phyloP scores from a whole-genome alignment of 1,140 invertebrate species.

The Zophobas morio region DNA sequence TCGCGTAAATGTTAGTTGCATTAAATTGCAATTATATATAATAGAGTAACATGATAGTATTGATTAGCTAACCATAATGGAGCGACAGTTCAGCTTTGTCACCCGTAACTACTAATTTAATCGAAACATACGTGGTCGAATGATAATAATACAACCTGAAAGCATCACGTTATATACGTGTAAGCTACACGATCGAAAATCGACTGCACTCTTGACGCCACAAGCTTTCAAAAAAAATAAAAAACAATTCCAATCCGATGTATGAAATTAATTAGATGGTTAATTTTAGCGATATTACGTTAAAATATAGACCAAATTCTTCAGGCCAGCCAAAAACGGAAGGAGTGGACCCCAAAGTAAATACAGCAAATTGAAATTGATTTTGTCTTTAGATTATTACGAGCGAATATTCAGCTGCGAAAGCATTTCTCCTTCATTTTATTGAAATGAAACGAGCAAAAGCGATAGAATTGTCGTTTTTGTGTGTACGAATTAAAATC shows the following conservation, averaged over 20 bases:
- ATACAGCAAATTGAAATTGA: conserved; percentile 40
- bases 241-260: neutral
- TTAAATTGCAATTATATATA: too few species aligned
- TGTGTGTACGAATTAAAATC: conserved; percentile 4
- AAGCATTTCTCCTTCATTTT: conserved; percentile 14
- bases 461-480: conserved; percentile 5
- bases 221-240: neutral
- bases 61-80: too few species aligned
- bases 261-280: neutral
- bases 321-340: neutral
- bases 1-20: too few species aligned
- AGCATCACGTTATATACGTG: too few species aligned
- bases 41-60: too few species aligned
- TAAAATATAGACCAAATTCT: neutral
- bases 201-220: too few species aligned
- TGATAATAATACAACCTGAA: too few species aligned
- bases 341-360: conserved; percentile 16
- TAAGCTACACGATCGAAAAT: too few species aligned
- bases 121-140: too few species aligned
- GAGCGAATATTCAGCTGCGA: conserved; percentile 14
- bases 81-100: too few species aligned
- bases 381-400: conserved; percentile 37
- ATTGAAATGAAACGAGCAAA: conserved; percentile 15
- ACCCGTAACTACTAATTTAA: too few species aligned
- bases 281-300: neutral